A percentile compares a stretch with the other conserved stretches of the same genome.
These are phyloP conservation scores for Hypomecis atomaria DNA, from an alignment of 2,888 invertebrate species.

Conservation along the genomic window DNA sequence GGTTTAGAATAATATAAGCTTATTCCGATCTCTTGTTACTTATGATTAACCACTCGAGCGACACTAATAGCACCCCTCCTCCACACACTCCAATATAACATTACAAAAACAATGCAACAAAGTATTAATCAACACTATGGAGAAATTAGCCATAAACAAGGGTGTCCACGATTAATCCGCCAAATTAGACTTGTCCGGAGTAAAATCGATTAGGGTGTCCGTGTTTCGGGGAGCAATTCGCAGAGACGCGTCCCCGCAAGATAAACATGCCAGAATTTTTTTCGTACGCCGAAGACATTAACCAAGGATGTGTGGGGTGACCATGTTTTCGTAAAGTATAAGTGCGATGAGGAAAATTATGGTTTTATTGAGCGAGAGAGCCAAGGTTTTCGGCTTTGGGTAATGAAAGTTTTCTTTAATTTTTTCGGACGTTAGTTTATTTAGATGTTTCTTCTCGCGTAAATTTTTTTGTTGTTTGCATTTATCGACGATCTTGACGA, in stretches of 20 bases:
- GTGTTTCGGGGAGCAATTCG: slow-evolving; percentile 70
- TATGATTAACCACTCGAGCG: not conserved
- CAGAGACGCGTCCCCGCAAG: slow-evolving; percentile 71
- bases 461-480: too few species aligned
- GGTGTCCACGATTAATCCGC: slow-evolving; percentile 83
- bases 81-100: slow-evolving; percentile 18
- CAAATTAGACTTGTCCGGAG: slow-evolving; percentile 80
- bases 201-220: slow-evolving; percentile 80
- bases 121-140: slow-evolving; percentile 62
- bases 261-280: slow-evolving; percentile 81
- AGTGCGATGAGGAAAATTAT: slow-evolving; percentile 29
- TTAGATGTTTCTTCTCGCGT: too few species aligned
- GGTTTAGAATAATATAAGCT: too few species aligned
- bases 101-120: slow-evolving; percentile 39
- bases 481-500: too few species aligned
- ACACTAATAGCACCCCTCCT: not conserved
- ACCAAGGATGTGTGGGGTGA: slow-evolving; percentile 77
- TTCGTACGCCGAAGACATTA: slow-evolving; percentile 82
- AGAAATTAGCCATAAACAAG: slow-evolving; percentile 77
- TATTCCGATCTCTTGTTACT: too few species aligned
- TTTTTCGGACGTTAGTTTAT: too few species aligned
- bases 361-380: not conserved
- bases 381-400: too few species aligned
- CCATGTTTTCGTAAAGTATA: slow-evolving; percentile 46
- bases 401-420: too few species aligned